Evolutionary conservation across 2,113 vertebrate species (phyloP).

Genomic region (Onychostruthus taczanowskii): DNA sequence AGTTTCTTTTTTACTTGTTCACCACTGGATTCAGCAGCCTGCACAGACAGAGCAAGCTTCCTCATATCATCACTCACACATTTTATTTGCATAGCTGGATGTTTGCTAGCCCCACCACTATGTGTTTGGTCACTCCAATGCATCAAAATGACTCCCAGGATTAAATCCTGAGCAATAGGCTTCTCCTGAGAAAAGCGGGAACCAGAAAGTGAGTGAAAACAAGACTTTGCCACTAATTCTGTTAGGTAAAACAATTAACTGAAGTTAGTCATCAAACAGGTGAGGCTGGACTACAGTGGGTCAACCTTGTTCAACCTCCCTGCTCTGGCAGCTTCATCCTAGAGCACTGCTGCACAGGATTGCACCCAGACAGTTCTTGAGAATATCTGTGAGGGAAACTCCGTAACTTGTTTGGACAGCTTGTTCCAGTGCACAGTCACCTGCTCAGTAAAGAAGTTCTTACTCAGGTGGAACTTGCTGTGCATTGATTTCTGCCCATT

Average conservation of each 20-base stretch:
- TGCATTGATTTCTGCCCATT: background rate
- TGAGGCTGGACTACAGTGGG: background rate
- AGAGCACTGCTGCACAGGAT: background rate
- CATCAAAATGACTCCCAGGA: background rate
- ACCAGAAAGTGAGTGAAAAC: background rate
- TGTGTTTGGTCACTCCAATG: background rate
- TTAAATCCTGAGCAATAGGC: background rate
- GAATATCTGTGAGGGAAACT: background rate
- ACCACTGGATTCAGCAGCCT: background rate
- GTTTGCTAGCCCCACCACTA: background rate
- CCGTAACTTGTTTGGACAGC: background rate
- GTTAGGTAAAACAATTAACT: background rate
- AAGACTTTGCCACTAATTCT: background rate
- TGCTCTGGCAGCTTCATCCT: background rate
- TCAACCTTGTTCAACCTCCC: background rate
- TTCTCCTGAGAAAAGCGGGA: background rate
- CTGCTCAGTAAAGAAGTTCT: accelerated
- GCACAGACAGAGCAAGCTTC: accelerated
- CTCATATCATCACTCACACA: background rate
- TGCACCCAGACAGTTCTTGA: accelerated
- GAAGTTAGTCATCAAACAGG: background rate
- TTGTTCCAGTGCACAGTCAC: background rate
- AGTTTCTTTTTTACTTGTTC: background rate
- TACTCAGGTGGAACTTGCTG: background rate
- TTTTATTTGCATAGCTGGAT: background rate